Base-by-base conservation (phyloP, 2,113 vertebrate species). In the Castor canadensis region DNA sequence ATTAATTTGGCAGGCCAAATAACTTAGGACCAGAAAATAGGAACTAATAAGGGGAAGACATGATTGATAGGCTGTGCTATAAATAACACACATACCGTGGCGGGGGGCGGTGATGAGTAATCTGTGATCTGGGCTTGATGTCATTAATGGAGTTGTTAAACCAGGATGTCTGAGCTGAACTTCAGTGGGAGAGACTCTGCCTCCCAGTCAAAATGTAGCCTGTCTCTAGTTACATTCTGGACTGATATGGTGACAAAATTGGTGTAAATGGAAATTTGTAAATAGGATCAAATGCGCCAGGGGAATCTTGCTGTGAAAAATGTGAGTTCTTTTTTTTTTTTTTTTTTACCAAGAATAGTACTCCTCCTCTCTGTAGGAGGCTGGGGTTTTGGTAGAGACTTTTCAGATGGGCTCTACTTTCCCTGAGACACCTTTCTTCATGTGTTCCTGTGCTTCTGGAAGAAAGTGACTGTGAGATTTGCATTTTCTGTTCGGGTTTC, bases 1-100 rank as follows among this genome's bases (percentile, higher is more conserved):
- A 94, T 94, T 96, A 96, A 96, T 98, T 98, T 98, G 96, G 73
- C 92, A 89, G 96, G 98, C 92, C 93, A 96, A 97, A 66, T 97
- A 97, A 76, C 97, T 97, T 45, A 67, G 93, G 97, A 80, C 95
- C 96, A 97, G 76, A 96, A 89, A 13, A 40, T 97, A 97, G 98
- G 97, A 87, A 89, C 97, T 96, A 92, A 86, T 95, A 7, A 0
- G 0, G 75, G 79, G 73, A 43, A 66, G 60, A 71, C 85, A 94
- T 92, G 97, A 85, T 87, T 95, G 88, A 87, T 97, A 87, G n/a
- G 11, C 92, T 87, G 56, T 96, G 96, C 97, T 97, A 97, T 98
- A 98, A 98, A 98, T 95, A 97, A 96, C 19, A 79, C 62, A 82
- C 54, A n/a, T n/a, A n/a, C n/a, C n/a, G 52, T 71, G 66, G 93